These are phyloP conservation scores for Ectemnius cavifrons DNA, from an alignment of 2,888 invertebrate species.

Conservation along the genomic window DNA sequence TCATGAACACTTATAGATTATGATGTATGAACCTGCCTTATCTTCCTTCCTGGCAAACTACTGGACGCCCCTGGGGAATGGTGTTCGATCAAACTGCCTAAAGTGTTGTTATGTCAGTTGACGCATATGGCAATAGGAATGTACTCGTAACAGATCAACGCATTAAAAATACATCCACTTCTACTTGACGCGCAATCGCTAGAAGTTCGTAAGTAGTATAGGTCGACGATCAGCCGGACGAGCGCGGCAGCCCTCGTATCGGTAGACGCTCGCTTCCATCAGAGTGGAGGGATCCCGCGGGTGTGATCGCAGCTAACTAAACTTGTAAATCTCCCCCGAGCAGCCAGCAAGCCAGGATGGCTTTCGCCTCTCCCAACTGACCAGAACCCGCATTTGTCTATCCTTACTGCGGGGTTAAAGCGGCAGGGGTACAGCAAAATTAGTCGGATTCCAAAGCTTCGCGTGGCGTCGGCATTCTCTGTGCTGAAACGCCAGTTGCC, in stretches of 20 bases:
- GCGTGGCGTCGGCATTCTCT: not conserved
- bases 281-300: constrained; percentile 68
- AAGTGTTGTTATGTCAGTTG: no score
- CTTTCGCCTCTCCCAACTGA: constrained; percentile 73
- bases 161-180: not conserved
- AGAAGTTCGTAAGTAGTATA: not conserved
- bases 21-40: not conserved
- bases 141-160: no score
- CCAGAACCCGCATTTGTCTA: constrained; percentile 77
- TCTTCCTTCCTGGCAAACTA: not conserved
- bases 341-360: constrained; percentile 44
- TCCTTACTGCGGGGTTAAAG: constrained; percentile 65
- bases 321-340: constrained; percentile 76
- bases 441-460: constrained; percentile 11
- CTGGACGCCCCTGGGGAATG: no score
- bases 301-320: constrained; percentile 78
- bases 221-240: constrained; percentile 10
- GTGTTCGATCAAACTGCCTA: no score
- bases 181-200: not conserved
- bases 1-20: constrained; percentile 3
- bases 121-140: no score
- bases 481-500: not conserved
- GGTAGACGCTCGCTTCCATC: constrained; percentile 45
- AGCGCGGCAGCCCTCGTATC: constrained; percentile 60
- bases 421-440: constrained; percentile 26